Conservation (phyloP, 2,888 invertebrate genomes). For the Drosophila infuscata region DNA sequence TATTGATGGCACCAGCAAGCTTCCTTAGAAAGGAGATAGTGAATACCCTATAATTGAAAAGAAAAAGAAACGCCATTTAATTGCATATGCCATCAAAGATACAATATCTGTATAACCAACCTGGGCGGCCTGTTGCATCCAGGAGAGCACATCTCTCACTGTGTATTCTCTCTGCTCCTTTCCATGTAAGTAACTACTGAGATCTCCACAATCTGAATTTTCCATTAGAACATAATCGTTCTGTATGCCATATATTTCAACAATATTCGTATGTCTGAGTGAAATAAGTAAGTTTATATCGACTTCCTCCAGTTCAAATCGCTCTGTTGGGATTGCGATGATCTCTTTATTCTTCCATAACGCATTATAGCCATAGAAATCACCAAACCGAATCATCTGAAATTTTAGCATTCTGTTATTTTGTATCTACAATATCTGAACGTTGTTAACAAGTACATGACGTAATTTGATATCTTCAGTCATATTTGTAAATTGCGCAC, state of each 20-base stretch:
- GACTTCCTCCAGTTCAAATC: too few relatives aligned
- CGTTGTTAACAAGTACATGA: too few relatives aligned
- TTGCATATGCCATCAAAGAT: background rate
- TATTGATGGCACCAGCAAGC: background rate
- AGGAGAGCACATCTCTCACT: background rate
- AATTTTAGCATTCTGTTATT: too few relatives aligned
- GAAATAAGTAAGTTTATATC: too few relatives aligned
- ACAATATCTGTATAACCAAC: background rate
- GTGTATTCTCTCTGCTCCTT: background rate
- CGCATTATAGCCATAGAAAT: too few relatives aligned
- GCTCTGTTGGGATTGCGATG: too few relatives aligned
- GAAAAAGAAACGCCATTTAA: background rate
- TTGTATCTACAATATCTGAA: too few relatives aligned
- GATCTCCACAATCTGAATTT: accelerated
- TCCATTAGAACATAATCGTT: accelerated
- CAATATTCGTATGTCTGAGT: background rate
- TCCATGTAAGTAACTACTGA: background rate
- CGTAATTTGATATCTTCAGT: too few relatives aligned
- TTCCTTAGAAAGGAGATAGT: background rate
- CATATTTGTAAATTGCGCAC: too few relatives aligned
- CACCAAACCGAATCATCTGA: too few relatives aligned
- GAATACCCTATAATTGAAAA: background rate
- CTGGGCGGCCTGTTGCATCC: background rate
- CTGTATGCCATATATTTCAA: background rate
- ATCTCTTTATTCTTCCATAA: too few relatives aligned